Conservation (phyloP, 2,797 vertebrate species). For the Acanthurus tractus region DNA sequence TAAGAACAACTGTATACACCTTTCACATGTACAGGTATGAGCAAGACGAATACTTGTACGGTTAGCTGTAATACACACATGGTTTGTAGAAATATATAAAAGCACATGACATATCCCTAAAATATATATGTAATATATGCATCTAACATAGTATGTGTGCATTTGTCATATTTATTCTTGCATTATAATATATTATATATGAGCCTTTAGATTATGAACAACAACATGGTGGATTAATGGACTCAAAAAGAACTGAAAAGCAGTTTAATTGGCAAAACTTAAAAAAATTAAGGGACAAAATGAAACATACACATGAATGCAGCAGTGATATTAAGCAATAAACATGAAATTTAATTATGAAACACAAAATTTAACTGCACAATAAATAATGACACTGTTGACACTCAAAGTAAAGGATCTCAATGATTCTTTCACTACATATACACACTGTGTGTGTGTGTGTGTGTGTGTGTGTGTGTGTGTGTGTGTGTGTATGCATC, state of each 20-base stretch:
- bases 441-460: neutral
- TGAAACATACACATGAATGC: neutral
- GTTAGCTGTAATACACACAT: too few species aligned
- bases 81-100: too few species aligned
- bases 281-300: neutral
- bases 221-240: neutral
- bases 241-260: neutral
- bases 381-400: neutral
- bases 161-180: too few species aligned
- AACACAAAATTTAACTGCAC: neutral
- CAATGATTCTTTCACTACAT: neutral
- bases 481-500: slow-evolving; percentile 4
- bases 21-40: too few species aligned
- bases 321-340: neutral
- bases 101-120: too few species aligned
- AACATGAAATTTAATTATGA: neutral
- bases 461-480: too few species aligned
- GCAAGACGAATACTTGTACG: too few species aligned
- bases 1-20: too few species aligned
- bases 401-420: neutral
- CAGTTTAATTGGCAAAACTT: neutral
- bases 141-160: too few species aligned
- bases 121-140: too few species aligned
- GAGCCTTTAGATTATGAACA: neutral
- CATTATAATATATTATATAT: neutral